These are phyloP conservation scores for Platichthys flesus DNA, from an alignment of 2,113 vertebrate genomes.

Conservation along the genomic window DNA sequence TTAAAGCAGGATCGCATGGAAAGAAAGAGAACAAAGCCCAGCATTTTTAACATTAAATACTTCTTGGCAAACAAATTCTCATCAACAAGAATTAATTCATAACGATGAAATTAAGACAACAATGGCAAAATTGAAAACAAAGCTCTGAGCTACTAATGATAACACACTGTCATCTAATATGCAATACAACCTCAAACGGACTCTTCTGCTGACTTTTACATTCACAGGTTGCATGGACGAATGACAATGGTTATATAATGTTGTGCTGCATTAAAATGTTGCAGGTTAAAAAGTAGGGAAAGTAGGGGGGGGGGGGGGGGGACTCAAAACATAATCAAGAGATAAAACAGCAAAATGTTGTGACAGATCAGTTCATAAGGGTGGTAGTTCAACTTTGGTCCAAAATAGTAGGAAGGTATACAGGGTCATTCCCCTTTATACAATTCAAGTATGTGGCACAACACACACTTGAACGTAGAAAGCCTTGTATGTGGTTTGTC, in stretches of 20 bases:
- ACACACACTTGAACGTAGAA: neutral
- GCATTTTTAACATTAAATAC: neutral
- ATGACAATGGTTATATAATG: neutral
- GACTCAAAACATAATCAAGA: neutral
- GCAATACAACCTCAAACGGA: neutral
- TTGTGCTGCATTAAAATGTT: neutral
- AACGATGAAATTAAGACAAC: conserved; percentile 1
- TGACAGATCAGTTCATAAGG: neutral
- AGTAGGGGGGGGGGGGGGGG: neutral
- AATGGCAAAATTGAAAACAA: neutral
- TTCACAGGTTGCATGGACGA: neutral
- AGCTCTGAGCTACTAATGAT: conserved; percentile 13
- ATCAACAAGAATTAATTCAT: conserved; percentile 4
- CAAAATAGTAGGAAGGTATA: neutral
- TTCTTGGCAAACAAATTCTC: neutral
- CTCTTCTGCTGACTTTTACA: neutral
- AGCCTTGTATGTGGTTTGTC: neutral
- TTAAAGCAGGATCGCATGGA: neutral
- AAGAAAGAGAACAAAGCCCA: neutral
- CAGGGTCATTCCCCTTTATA: neutral
- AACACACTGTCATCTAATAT: neutral
- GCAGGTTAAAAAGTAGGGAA: conserved; percentile 1
- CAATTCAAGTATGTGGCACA: neutral
- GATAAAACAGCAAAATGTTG: neutral
- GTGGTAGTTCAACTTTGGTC: conserved; percentile 16